Conservation (phyloP, 2,797 vertebrate species). For the Columba guinea region DNA sequence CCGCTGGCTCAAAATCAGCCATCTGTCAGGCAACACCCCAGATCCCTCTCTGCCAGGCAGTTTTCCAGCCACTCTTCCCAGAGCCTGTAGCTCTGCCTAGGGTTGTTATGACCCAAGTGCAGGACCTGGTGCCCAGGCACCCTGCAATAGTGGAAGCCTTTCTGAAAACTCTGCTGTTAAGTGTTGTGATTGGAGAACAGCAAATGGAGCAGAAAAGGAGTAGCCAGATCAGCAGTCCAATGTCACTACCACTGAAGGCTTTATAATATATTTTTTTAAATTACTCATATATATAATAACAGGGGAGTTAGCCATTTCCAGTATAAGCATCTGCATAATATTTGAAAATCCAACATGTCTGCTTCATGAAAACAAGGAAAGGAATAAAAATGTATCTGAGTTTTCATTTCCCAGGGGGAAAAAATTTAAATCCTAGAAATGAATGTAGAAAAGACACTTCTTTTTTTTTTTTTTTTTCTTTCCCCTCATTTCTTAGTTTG, state of each 20-base stretch:
- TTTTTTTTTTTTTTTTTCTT: neutral
- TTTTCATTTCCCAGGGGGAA: neutral
- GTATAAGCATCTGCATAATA: neutral
- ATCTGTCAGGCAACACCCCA: too few relatives aligned
- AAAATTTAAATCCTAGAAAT: neutral
- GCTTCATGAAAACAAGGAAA: neutral
- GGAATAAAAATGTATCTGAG: neutral
- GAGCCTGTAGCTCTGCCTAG: too few relatives aligned
- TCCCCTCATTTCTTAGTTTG: neutral
- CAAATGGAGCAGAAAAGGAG: neutral
- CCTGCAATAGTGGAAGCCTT: neutral
- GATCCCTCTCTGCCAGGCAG: too few relatives aligned
- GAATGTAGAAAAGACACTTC: rapidly evolving
- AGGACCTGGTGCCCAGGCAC: too few relatives aligned
- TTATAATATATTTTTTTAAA: neutral
- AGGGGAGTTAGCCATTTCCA: neutral
- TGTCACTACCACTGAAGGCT: neutral
- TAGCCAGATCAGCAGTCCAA: neutral
- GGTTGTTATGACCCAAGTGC: too few relatives aligned
- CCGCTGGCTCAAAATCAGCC: too few relatives aligned
- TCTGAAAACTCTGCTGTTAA: neutral
- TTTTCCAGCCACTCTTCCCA: too few relatives aligned
- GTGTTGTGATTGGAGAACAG: neutral
- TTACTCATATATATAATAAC: neutral
- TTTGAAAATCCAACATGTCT: neutral